Evolutionary conservation across 2,113 vertebrate species (phyloP).

Genomic region (Apodemus sylvaticus): DNA sequence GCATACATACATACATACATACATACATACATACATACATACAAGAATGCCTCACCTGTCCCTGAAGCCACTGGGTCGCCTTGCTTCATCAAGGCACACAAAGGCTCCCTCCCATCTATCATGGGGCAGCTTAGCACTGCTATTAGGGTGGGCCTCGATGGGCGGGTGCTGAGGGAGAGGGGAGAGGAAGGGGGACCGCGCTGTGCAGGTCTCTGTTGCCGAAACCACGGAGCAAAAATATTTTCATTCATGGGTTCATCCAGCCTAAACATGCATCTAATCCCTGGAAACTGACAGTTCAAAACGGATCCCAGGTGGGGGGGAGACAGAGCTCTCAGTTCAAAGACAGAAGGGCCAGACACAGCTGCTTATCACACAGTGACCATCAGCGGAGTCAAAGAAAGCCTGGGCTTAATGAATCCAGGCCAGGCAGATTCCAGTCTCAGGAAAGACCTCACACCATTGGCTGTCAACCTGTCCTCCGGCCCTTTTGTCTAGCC

Average conservation of each 20-base stretch:
- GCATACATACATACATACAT: background rate
- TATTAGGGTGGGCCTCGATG: conserved; percentile 47
- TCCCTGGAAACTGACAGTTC: conserved; percentile 89
- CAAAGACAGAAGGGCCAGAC: conserved; percentile 83
- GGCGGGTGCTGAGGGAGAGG: conserved; percentile 47
- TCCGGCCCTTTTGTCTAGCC: background rate
- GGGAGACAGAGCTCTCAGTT: conserved; percentile 84
- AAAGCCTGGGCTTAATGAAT: conserved; percentile 71
- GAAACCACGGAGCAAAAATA: conserved; percentile 90
- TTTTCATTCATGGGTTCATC: conserved; percentile 92
- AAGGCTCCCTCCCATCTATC: conserved; percentile 80
- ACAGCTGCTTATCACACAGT: conserved; percentile 82
- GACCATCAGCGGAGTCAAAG: conserved; percentile 78
- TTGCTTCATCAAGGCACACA: background rate
- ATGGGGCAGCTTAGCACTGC: conserved; percentile 54
- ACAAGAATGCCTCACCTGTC: background rate
- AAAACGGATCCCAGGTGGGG: conserved; percentile 83
- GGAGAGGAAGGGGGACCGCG: background rate
- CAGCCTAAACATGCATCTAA: conserved; percentile 91
- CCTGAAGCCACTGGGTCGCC: background rate
- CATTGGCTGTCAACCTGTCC: background rate
- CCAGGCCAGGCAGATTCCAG: conserved; percentile 10
- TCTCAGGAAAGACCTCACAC: conserved; percentile 56
- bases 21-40: background rate
- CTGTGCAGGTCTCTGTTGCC: conserved; percentile 74